Conservation (phyloP, 1,140 invertebrate species). For the Drosophila ogumai region DNA sequence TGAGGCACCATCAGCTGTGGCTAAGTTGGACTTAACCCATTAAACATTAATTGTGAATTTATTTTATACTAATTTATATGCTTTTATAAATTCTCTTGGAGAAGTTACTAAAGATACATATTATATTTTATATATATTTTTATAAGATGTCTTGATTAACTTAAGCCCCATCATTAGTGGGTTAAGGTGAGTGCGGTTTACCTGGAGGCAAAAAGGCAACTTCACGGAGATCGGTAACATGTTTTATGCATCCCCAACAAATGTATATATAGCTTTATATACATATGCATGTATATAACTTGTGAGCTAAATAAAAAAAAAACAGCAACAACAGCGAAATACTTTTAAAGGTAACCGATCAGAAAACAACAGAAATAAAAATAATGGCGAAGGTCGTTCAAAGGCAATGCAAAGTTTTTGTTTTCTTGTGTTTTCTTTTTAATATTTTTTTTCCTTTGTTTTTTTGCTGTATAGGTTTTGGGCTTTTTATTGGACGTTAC, state of each 20-base stretch:
- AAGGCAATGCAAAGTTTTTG: slow-evolving; percentile 67
- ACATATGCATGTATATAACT: slow-evolving; percentile 43
- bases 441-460: slow-evolving; percentile 30
- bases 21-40: slow-evolving; percentile 29
- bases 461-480: slow-evolving; percentile 18
- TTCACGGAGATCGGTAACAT: slow-evolving; percentile 70
- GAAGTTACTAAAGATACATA: too few relatives aligned
- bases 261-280: slow-evolving; percentile 39
- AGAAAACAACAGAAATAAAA: slow-evolving; percentile 44
- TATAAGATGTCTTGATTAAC: too few relatives aligned
- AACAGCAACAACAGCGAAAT: slow-evolving; percentile 65
- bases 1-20: slow-evolving; percentile 56
- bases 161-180: neutral
- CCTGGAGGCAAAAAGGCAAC: slow-evolving; percentile 61
- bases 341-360: slow-evolving; percentile 71
- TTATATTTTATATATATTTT: too few relatives aligned
- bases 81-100: too few relatives aligned
- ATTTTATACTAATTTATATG: too few relatives aligned
- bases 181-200: slow-evolving; percentile 24
- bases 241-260: slow-evolving; percentile 79
- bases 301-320: slow-evolving; percentile 36
- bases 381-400: slow-evolving; percentile 77
- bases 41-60: too few relatives aligned
- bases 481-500: slow-evolving; percentile 30
- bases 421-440: slow-evolving; percentile 41